Base-by-base conservation (phyloP, 1,140 invertebrate species). In the Drosophila azteca region DNA sequence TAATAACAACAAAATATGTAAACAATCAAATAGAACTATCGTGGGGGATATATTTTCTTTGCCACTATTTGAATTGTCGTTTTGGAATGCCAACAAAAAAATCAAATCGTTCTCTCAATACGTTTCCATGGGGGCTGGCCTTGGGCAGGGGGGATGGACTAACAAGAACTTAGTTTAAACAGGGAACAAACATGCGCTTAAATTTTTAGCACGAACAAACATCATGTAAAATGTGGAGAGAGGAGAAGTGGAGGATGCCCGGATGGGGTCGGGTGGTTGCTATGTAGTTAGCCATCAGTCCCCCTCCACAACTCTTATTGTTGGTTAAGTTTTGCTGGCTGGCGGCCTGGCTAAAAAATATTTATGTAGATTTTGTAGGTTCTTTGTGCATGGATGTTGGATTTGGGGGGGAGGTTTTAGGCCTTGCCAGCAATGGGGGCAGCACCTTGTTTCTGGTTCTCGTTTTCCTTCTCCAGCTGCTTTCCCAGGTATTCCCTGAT, bases 401-500 rank as follows among this genome's bases (percentile, higher is more conserved):
- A 44, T 78, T 76, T 60, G 45, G 50, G 49, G 49, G 44, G 41
- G 31, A 20, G 17, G 29, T 6, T 24, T 85, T 91, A 91, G 57
- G 90, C 90, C 75, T 91, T 91, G 78, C 90, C 90, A 57, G 77
- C 54, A 45, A 91, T 91, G 35, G 89, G 77, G n/a, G 89, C 83
- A 52, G 80, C 57, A 62, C 90, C 89, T 65, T 84, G 77, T 54
- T 88, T 89, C 50, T 88, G 83, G 58, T 79, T 90, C 78, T 91
- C 90, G 72, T 74, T 91, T 87, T 98, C 96, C 90, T 97, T 97
- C 90, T 98, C 97, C 82, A 99, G 92, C 92, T 99, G 98, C 83
- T 97, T 97, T 73, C 98, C 98, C 57, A 99, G 94, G 92, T 99
- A 99, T 92, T 99, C 98, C 97, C 97, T 98, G 70, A 44, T 67